Evolutionary conservation across 1,140 invertebrate genomes (phyloP), one percentile per base, ranked within the genome.

Genomic region (Diorhabda sublineata): DNA sequence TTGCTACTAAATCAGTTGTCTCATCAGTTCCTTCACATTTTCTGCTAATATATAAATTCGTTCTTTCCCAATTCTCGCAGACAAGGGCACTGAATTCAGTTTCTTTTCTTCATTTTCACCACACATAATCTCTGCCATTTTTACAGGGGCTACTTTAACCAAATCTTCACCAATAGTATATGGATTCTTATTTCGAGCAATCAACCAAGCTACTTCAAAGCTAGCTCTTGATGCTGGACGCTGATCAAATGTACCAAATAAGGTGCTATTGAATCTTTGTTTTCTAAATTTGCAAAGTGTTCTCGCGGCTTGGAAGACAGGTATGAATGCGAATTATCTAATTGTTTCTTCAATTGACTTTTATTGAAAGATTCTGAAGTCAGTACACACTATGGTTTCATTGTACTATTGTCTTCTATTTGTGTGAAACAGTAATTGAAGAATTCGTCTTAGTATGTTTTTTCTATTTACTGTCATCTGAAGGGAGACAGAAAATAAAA

Each of bases 271-370:
- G 5, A 60, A 60, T 60, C 58, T 60, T 60, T 60, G 42, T 60
- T 11, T 60, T 60, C 58, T 42, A 60, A 60, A 60, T 60, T 60
- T 60, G 58, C 58, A 60, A 60, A 26, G 45, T 47, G 11, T 60
- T 60, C 58, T 60, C 58, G 58, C 58, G 58, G 58, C 11, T 60
- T 60, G 58, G 58, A 60, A 5, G 58, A 60, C 58, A 2, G 58
- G 58, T 60, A n/a, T 60, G 42, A 60, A 60, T 26, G 58, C 58
- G 2, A 70, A 73, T 73, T 73, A 73, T 70, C 71, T 68, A 71
- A 73, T 70, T 73, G 66, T 73, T 73, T 73, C 71, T 73, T 73
- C 71, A 73, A 70, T 70, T 71, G 52, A 70, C 71, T 68, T 70
- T 73, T 73, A 70, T 71, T n/a, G n/a, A n/a, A n/a, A n/a, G n/a